Evolutionary conservation across 2,113 vertebrate species (phyloP), one percentile per base, ranked within the genome.

Genomic region (Lanius ludovicianus): DNA sequence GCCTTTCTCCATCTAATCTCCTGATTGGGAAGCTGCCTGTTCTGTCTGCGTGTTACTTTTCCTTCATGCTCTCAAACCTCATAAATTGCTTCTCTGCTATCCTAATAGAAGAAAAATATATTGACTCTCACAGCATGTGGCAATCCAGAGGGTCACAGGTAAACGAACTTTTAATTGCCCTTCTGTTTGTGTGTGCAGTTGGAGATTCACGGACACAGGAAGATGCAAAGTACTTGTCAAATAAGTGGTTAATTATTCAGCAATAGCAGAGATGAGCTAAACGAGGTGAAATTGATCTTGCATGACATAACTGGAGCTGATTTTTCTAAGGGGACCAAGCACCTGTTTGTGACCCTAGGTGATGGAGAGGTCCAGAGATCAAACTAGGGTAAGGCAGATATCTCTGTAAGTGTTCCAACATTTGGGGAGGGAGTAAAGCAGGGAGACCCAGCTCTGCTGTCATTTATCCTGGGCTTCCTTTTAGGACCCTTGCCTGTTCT

Each of bases 161-260:
- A 93, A 92, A 94, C 81, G 49, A 50, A 89, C 64, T 92, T 96
- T 93, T 70, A 81, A 77, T 71, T 93, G 35, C 41, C 52, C 33
- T 85, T 65, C 62, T 85, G 20, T 83, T 93, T 95, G 37, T 56
- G 37, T 37, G 24, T 55, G 17, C 78, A 22, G 31, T 64, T 88
- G 53, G 82, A 88, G 42, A 63, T 44, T 33, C 78, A 73, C 42
- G 39, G 50, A 65, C 46, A 49, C 2, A 3, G 62, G 68, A 93
- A 69, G 9, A 62, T 64, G n/a, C 15, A 56, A 91, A 93, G 35
- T 49, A 57, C 64, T 90, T 81, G 47, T 56, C 75, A 90, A 93
- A 64, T 60, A 96, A 86, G 28, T 68, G 37, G n/a, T 95, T 78
- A 88, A 96, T 92, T 93, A 95, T 93, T 94, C 78, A 96, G 68